Evolutionary conservation across 2,797 vertebrate species (phyloP), one percentile per base, ranked within the genome.

Genomic region (Bovichtus variegatus): DNA sequence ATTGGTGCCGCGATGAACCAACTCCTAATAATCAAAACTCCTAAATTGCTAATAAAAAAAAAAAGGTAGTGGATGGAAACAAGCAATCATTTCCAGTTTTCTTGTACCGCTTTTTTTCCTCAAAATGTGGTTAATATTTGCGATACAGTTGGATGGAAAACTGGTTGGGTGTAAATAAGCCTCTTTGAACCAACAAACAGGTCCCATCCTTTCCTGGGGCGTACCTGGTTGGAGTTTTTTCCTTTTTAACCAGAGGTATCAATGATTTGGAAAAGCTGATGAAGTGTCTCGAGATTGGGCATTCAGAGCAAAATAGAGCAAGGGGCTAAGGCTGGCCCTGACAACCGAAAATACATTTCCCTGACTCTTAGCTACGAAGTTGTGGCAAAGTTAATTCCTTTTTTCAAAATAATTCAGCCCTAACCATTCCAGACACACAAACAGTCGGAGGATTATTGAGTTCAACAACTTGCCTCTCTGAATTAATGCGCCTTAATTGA

Each of bases 401-500:
- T 15, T 58, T 47, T 9, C 57, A 18, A n/a, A n/a, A n/a, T n/a
- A n/a, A n/a, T n/a, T 11, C 27, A 11, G 21, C 41, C 6, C 2
- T 25, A 40, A 41, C 40, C 29, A 29, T 51, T 40, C 36, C 3
- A 64, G 57, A 57, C 10, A 31, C 53, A 27, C 10, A 75, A 53
- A 49, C 40, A 31, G 0, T 4, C 10, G n/a, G 60, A 65, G 29
- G 21, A 59, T 76, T 21, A 69, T 38, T 9, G 41, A 76, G 50
- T 54, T 76, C 29, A 54, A 23, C 10, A 2, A 11, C 43, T 19
- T 55, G 44, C 23, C 80, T 74, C 13, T n/a, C 34, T 60, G 66
- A 83, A 75, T 72, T 40, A 31, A 80, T 29, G 13, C 53, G 53
- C 41, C 58, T 60, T 60, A 66, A 82, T 53, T 74, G 50, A 43